phyloP scores from a whole-genome alignment of 2,888 invertebrate species.

The Drosophila affinis region DNA sequence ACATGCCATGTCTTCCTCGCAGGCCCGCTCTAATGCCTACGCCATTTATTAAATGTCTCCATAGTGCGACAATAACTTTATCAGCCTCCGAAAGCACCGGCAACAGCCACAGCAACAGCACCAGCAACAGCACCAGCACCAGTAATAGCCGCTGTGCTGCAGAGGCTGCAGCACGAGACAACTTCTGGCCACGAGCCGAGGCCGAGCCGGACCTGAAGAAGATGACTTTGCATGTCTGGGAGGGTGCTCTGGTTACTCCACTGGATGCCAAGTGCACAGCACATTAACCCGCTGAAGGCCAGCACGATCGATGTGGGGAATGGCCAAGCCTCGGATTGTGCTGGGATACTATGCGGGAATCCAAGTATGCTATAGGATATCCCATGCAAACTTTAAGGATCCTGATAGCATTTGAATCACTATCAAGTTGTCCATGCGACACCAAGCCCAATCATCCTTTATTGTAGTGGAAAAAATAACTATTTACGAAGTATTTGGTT shows the following conservation, averaged over 20 bases:
- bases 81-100: conserved; percentile 66
- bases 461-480: too few species aligned
- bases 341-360: too few species aligned
- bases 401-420: too few species aligned
- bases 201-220: conserved; percentile 13
- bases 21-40: conserved; percentile 75
- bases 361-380: too few species aligned
- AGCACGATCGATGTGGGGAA: not conserved
- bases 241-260: conserved; percentile 63
- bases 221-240: conserved; percentile 65
- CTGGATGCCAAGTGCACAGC: conserved; percentile 63
- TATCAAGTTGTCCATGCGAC: too few species aligned
- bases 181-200: conserved; percentile 23
- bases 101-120: conserved; percentile 33
- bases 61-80: conserved; percentile 81
- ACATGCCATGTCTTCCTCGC: conserved; percentile 49
- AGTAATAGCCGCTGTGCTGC: conserved; percentile 7
- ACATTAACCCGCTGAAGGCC: conserved; percentile 57
- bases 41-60: conserved; percentile 81
- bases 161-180: conserved; percentile 44
- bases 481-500: too few species aligned
- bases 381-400: too few species aligned
- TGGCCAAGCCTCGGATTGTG: too few species aligned
- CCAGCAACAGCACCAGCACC: too few species aligned
- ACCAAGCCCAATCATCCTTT: too few species aligned